Base-by-base conservation (phyloP, 2,113 vertebrate genomes). In the Acrocephalus kingi region DNA sequence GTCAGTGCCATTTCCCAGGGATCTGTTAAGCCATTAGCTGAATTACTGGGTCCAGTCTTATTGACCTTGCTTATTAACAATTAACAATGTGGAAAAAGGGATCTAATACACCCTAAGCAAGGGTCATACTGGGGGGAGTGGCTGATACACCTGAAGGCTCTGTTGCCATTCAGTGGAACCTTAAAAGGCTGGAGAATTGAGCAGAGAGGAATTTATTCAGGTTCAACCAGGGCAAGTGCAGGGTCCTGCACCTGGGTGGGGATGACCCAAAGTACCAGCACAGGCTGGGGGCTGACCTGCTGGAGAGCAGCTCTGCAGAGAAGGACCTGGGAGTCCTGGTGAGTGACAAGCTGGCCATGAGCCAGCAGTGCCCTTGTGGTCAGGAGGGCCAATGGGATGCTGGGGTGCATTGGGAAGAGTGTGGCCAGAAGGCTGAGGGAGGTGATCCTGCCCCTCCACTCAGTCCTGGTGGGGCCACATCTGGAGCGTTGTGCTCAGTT, bases 401-500 rank as follows among this genome's bases (percentile, higher is more conserved):
- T 46, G 28, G 33, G 4, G 23, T 46, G 33, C 28, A 16, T 2
- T 0, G 1, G 20, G 33, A 52, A 45, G 21, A 19, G 11, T 23
- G 4, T 28, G 28, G 55, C 11, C 33, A 77, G 46, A 5, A 54
- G 15, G 39, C 15, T 5, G 6, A n/a, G 33, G 22, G 6, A 13
- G 16, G 11, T 30, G 16, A 24, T 68, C 9, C 2, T 54, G 2
- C n/a, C 39, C 11, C 27, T 59, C 28, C 68, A 10, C 13, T 75
- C 11, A 41, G 7, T 28, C 39, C 28, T 18, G 39, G 13, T 41
- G 30, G 48, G 23, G 9, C 20, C 24, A 46, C 6, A 35, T 25
- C n/a, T 68, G 39, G 30, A 62, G 21, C 22, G 12, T 1, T 61
- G 14, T 2, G 2, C 10, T 27, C 54, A 41, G 0, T 62, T 54